Evolutionary conservation across 1,140 invertebrate genomes (phyloP), one percentile per base, ranked within the genome.

Genomic region (Melipona quadrifasciata): DNA sequence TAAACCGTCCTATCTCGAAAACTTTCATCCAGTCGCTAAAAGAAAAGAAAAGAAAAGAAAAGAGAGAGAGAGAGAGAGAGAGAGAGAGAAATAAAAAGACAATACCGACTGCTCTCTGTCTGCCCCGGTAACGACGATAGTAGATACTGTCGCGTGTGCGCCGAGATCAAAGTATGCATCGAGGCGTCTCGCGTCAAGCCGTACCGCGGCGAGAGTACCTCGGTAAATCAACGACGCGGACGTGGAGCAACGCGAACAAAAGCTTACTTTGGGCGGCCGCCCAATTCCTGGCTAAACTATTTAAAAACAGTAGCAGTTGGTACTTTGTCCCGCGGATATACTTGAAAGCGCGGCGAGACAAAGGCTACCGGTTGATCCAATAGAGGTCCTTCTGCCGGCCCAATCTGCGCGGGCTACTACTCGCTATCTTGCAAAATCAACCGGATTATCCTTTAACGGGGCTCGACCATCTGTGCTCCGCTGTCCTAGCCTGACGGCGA

Each of bases 401-500:
- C 87, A 84, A 71, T 84, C 74, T 86, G 65, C 82, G n/a, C 53
- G 58, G 39, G 39, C 39, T 47, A 77, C 73, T 24, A 77, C 73
- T 24, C 72, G 57, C 71, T 89, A 89, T 89, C 88, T 89, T 89
- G 85, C 80, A 82, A 87, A 90, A 90, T 90, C 88, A 87, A 90
- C 88, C 85, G 89, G 87, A 90, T 90, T 90, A 90, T 89, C 85
- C 88, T 85, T 76, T 71, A 84, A 87, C 82, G 75, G 83, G 76
- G 68, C 79, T 75, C 31, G 71, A 61, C 88, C 88, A 90, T 90
- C 88, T 90, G 88, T 65, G 87, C 74, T 47, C 39, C 39, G 53
- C 68, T 31, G 76, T 82, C 64, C 81, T 53, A 27, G 55, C 39
- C 67, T 12, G n/a, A 65, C 27, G 61, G 74, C 71, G 14, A 72